Evolutionary conservation across 2,797 vertebrate genomes (phyloP), one percentile per base, ranked within the genome.

Genomic region (Danio albolineatus): DNA sequence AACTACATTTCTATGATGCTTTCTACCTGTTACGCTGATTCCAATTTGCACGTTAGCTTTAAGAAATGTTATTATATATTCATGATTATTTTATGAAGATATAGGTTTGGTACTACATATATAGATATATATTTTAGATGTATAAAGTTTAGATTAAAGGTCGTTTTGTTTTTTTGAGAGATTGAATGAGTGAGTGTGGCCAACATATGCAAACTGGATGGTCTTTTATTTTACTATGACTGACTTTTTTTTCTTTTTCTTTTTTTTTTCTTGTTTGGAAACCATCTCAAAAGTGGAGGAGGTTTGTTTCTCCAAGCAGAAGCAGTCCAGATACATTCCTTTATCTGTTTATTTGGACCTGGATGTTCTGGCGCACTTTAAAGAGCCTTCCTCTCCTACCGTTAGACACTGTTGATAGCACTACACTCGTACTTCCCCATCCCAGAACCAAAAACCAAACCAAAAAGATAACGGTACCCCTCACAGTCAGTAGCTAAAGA

Each of bases 21-120:
- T 81, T 86, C 79, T 74, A 69, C 73, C 78, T 84, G 73, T 85
- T 90, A 91, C 89, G 92, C 92, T 89, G 89, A 85, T 90, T 91
- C 85, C 89, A 92, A 88, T 96, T 97, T 97, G 96, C 96, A 97
- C 96, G 85, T 88, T 91, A 89, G 84, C 85, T 90, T 83, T 86
- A 86, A 84, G 86, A 79, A 85, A 85, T 88, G 84, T 89, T 87
- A 91, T 90, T 91, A 90, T 75, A 89, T 91, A 86, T 90, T 93
- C 85, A 69, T 86, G 82, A 81, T 87, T 90, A 57, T 93, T 94
- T 93, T 92, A 92, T 92, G 84, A 89, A 89, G 73, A 83, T 82
- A 84, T 84, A 88, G 83, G 89, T 89, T 28, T 87, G 93, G 93
- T 95, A 95, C 94, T 91, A 76, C 73, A 73, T 54, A 62, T 78